phyloP scores from a whole-genome alignment of 2,888 invertebrate species.

The Cheilosia impressa region DNA sequence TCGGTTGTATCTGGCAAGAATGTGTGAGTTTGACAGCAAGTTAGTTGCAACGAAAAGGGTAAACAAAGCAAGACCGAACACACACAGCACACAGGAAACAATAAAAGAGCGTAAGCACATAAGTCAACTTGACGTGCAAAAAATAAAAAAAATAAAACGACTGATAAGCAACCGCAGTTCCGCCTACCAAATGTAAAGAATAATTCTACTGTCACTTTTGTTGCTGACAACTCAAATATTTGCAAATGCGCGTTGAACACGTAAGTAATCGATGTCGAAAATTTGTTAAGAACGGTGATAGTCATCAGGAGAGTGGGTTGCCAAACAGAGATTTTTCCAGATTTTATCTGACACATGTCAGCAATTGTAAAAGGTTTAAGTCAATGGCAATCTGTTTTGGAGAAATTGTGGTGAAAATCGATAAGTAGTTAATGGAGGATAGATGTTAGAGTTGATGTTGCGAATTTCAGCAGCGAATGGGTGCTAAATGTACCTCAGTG shows the following conservation, averaged over 20 bases:
- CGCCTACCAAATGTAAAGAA: slow-evolving; percentile 10
- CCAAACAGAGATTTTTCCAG: no score
- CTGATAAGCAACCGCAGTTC: slow-evolving; percentile 47
- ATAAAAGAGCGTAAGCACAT: slow-evolving; percentile 42
- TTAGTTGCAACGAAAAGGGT: slow-evolving; percentile 33
- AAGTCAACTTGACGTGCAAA: slow-evolving; percentile 54
- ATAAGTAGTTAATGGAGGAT: no score
- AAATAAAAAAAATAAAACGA: slow-evolving; percentile 21
- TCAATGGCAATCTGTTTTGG: neutral
- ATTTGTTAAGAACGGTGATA: neutral
- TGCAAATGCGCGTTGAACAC: slow-evolving; percentile 32
- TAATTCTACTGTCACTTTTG: neutral
- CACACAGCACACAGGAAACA: slow-evolving; percentile 33
- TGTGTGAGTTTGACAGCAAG: slow-evolving; percentile 8
- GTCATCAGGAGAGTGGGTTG: neutral
- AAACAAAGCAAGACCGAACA: slow-evolving; percentile 41
- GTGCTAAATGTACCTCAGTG: no score
- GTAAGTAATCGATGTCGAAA: neutral
- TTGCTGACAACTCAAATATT: slow-evolving; percentile 59
- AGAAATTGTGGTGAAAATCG: no score
- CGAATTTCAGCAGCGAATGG: no score
- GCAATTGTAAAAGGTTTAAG: neutral
- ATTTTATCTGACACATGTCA: neutral
- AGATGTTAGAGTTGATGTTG: no score
- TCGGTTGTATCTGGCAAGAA: slow-evolving; percentile 21